Conservation (phyloP, 2,797 vertebrate species). For the Sebastes reedi region DNA sequence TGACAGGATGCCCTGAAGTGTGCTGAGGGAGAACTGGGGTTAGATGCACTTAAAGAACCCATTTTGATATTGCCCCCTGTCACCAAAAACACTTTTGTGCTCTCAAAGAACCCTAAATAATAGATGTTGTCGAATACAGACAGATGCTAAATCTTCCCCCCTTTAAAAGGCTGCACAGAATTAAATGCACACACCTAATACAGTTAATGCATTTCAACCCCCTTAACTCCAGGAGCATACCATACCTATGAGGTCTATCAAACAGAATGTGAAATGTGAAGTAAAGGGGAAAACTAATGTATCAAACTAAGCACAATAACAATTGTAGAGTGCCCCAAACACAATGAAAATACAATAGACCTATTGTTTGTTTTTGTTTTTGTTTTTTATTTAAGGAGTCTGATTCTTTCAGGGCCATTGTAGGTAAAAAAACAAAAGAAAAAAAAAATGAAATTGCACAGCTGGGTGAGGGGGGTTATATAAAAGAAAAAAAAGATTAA, state of each 20-base stretch:
- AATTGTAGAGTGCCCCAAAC: neutral
- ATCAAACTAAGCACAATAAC: neutral
- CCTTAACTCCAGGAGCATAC: constrained; percentile 1
- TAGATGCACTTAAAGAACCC: constrained; percentile 66
- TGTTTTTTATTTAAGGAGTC: too few species aligned
- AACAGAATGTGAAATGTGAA: constrained; percentile 15
- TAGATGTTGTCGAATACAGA: constrained; percentile 68
- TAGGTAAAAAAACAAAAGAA: neutral
- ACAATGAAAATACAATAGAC: neutral
- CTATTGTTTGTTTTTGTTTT: neutral
- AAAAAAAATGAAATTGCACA: too few species aligned
- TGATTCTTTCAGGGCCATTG: neutral
- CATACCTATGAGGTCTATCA: neutral
- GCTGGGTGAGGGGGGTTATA: too few species aligned
- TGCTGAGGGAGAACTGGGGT: constrained; percentile 42
- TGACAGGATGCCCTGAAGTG: constrained; percentile 76
- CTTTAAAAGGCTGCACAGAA: constrained; percentile 57
- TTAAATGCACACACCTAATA: constrained; percentile 76
- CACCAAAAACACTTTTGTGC: constrained; percentile 71
- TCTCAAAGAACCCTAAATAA: constrained; percentile 81
- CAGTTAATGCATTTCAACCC: constrained; percentile 63
- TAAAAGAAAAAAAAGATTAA: neutral
- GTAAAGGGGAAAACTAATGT: neutral
- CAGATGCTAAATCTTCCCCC: constrained; percentile 45
- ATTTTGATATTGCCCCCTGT: constrained; percentile 71